Conservation (phyloP, 2,113 vertebrate genomes). For the Sinocyclocheilus anshuiensis region DNA sequence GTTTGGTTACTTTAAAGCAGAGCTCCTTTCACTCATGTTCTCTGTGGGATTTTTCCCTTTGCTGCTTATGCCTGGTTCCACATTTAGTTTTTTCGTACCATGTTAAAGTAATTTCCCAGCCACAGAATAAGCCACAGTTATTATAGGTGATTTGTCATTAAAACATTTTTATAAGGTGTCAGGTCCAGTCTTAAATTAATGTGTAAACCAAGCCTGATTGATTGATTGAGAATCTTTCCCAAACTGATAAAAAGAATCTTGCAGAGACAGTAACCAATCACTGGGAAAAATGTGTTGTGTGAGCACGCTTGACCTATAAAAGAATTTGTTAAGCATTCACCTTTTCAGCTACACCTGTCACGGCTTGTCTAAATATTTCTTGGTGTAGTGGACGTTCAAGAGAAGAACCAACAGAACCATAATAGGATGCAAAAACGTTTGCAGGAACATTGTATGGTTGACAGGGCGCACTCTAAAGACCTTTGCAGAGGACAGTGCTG, state of each 20-base stretch:
- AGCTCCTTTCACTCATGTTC: neutral
- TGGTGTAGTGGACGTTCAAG: neutral
- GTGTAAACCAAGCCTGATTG: too few species aligned
- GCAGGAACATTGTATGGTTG: neutral
- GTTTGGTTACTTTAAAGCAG: neutral
- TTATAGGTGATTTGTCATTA: too few species aligned
- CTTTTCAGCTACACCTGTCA: slow-evolving; percentile 8
- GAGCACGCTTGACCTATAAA: neutral
- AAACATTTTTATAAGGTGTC: too few species aligned
- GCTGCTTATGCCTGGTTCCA: neutral
- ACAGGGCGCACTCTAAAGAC: neutral
- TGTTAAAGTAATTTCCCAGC: too few species aligned
- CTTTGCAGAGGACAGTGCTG: neutral
- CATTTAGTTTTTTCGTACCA: neutral
- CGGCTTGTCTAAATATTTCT: slow-evolving; percentile 8
- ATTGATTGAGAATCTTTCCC: too few species aligned
- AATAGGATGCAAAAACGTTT: neutral
- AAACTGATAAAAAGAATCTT: neutral
- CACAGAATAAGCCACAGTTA: too few species aligned
- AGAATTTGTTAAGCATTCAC: neutral
- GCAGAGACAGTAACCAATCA: neutral
- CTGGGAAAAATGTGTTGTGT: neutral
- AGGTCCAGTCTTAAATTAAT: too few species aligned
- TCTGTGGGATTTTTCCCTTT: neutral
- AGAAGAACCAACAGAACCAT: neutral